A percentile compares a stretch with the other conserved stretches of the same genome.
Evolutionary conservation across 2,113 vertebrate genomes (phyloP).

Genomic region (Rhynchopsitta pachyrhyncha): DNA sequence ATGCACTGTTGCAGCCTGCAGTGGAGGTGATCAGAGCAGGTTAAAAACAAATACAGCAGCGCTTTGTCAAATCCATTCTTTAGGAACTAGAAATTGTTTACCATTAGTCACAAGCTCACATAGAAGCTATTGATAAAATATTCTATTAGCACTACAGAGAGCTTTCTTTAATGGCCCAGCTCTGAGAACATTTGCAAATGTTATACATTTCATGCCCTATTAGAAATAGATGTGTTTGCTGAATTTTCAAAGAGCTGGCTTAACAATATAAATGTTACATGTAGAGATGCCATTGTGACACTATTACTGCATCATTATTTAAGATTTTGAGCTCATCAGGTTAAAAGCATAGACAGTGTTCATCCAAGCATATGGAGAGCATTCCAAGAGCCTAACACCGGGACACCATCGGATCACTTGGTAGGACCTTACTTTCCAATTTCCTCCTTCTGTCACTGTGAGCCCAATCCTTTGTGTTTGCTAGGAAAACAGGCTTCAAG

Average conservation of each 20-base stretch:
- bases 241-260: conserved; percentile 1
- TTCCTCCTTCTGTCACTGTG: background rate
- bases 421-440: background rate
- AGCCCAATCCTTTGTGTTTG: background rate
- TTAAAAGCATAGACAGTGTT: background rate
- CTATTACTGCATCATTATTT: background rate
- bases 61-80: background rate
- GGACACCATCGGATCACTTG: background rate
- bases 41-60: background rate
- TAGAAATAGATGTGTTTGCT: background rate
- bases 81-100: background rate
- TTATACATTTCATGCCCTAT: background rate
- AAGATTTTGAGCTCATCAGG: background rate
- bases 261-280: background rate
- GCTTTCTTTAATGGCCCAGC: background rate
- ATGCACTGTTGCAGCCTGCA: background rate
- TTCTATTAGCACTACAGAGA: background rate
- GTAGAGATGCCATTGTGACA: background rate
- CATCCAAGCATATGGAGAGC: background rate
- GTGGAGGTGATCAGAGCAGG: background rate
- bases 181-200: conserved; percentile 14
- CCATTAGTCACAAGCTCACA: background rate
- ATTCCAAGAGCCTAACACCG: background rate
- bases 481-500: background rate
- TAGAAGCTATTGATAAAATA: conserved; percentile 11